Evolutionary conservation across 1,140 invertebrate species (phyloP).

Genomic region (Hylyphantes graminicola): DNA sequence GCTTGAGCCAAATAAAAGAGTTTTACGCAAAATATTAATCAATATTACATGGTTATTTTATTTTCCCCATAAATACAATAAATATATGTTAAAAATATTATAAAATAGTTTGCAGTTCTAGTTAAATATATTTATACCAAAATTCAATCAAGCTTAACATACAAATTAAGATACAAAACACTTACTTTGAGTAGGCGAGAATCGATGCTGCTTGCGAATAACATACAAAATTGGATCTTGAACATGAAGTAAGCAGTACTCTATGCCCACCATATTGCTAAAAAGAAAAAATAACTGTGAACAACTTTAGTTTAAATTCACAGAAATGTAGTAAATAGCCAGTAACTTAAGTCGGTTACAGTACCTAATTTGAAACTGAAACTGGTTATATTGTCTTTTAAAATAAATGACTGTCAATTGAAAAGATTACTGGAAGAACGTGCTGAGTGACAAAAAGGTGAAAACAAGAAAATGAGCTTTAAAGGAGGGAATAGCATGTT

Average conservation of each 20-base stretch:
- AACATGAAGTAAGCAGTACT: conserved; percentile 94
- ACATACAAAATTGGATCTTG: conserved; percentile 99
- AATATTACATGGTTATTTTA: too few species aligned
- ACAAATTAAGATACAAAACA: neutral
- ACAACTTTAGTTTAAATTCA: neutral
- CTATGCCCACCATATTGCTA: conserved; percentile 95
- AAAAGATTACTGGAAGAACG: too few species aligned
- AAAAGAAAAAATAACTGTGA: conserved; percentile 51
- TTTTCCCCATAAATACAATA: too few species aligned
- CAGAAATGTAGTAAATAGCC: neutral
- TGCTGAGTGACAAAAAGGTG: too few species aligned
- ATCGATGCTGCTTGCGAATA: conserved; percentile 94
- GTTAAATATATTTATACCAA: conserved; percentile 1
- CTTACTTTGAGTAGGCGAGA: conserved; percentile 80
- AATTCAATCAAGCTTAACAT: neutral
- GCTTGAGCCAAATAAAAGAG: neutral
- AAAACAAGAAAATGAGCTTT: too few species aligned
- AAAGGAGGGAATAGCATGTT: too few species aligned
- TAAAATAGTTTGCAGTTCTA: neutral
- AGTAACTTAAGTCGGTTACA: neutral
- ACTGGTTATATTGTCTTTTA: neutral
- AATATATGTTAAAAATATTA: neutral
- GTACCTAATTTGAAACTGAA: conserved; percentile 50
- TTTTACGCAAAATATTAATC: too few species aligned
- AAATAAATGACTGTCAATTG: too few species aligned